Evolutionary conservation across 2,888 invertebrate genomes (phyloP), one percentile per base, ranked within the genome.

Genomic region (Polydrusus pterygomalis): DNA sequence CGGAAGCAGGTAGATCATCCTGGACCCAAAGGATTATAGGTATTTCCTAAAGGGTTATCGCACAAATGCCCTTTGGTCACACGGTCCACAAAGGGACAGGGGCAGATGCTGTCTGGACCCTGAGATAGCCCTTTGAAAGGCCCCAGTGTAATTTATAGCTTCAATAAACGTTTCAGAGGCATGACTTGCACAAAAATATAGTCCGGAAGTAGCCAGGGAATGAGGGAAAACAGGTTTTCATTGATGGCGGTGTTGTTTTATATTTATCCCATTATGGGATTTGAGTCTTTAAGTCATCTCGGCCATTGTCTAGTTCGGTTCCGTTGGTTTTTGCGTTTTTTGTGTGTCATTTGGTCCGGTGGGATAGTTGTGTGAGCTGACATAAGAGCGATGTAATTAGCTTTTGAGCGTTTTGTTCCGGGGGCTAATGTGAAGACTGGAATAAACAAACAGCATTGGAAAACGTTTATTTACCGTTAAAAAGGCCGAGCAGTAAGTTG

Each of bases 21-120:
- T 64, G 69, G 69, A 74, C 63, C 69, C 40, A 30, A 51, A 58
- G n/a, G 34, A 45, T 11, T 30, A 58, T 49, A 20, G 34, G 34
- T 9, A 34, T 34, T 34, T 43, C 56, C 40, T 43, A 73, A 79
- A 80, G 80, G 81, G 82, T 79, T 80, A 78, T 77, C 79, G 75
- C 45, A 25, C 2, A 38, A 77, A 81, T 82, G 81, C 80, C 84
- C 84, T 79, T 72, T 82, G 84, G 84, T 84, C 84, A 83, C 84
- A 83, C 83, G 83, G 84, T 84, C 78, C 73, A 49, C 70, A 69
- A 70, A 70, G 77, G 81, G 82, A 78, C 83, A 70, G 77, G 81
- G 82, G 78, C 83, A 83, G 83, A 83, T 83, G 83, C 83, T 82
- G 62, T 47, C 65, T 78, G 79, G 80, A 81, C 80, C 82, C 78